Evolutionary conservation across 2,797 vertebrate species (phyloP), one percentile per base, ranked within the genome.

Genomic region (Prunella strophiata): DNA sequence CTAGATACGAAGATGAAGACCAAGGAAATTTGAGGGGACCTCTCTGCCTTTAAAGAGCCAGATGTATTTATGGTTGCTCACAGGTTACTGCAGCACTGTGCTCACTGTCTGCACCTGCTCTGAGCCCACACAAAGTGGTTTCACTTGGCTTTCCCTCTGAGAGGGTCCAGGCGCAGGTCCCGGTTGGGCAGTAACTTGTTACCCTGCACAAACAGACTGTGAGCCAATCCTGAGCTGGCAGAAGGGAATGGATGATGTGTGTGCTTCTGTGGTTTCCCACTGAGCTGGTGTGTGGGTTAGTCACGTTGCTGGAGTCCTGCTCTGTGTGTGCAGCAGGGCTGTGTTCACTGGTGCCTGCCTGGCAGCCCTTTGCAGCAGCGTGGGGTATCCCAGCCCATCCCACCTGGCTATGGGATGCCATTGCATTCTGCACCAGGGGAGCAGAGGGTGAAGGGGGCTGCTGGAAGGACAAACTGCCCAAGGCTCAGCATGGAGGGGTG

Each of bases 1-100:
- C 91, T 94, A 96, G 70, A 80, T 83, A 23, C 4, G 91, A 96
- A 94, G 94, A 93, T 80, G 94, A 96, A 94, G 96, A 96, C 80
- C 89, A 79, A 91, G 74, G 67, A 90, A 61, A 91, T 95, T 90
- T 88, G 83, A 91, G 59, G 89, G 83, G 77, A 90, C 67, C 23
- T 84, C 73, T 61, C 74, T 79, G 45, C 83, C 79, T 93, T 76
- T 96, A 90, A 91, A 85, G 82, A 88, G 38, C 73, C 82, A 55
- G 67, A 83, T 92, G 18, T 63, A 50, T 95, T 95, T 67, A 25
- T 83, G 92, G 89, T 90, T 90, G 89, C 81, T 83, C 84, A 63
- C 71, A 85, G 88, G 91, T 95, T 96, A 55, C 94, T 96, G 94
- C 74, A 88, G 67, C 63, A 38, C 45, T 65, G 90, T 78, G 88